phyloP scores from a whole-genome alignment of 64 coral and sea anemone genomes.

The Acropora tenuis region DNA sequence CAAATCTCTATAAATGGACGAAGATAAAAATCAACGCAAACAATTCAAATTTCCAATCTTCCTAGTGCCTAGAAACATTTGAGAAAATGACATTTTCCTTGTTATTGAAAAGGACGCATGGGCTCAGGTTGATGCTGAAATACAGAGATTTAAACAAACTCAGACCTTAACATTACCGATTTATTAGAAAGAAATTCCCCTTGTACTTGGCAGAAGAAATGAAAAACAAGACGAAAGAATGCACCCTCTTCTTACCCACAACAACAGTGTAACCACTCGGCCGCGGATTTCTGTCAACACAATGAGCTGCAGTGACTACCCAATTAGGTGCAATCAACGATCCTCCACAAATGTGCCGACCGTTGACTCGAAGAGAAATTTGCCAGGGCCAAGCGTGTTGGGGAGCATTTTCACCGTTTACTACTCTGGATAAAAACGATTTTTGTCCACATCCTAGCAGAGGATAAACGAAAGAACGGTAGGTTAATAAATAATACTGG shows the following conservation, averaged over 20 bases:
- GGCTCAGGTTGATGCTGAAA: too few species aligned
- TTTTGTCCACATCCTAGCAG: constrained; percentile 1
- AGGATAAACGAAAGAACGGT: too few species aligned
- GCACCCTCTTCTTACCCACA: neutral
- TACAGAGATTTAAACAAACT: too few species aligned
- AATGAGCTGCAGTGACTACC: constrained; percentile 63
- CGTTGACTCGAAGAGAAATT: constrained; percentile 47
- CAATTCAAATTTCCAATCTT: too few species aligned
- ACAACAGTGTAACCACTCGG: constrained; percentile 21
- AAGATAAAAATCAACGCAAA: too few species aligned
- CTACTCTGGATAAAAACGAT: constrained; percentile 32
- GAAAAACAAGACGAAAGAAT: neutral
- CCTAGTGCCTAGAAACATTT: too few species aligned
- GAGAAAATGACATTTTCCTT: too few species aligned
- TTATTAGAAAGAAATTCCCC: too few species aligned
- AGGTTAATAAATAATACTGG: too few species aligned
- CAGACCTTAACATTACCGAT: too few species aligned
- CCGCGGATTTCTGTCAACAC: constrained; percentile 34
- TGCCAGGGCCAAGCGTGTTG: constrained; percentile 81
- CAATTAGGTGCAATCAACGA: constrained; percentile 9
- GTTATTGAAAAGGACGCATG: too few species aligned
- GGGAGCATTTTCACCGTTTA: constrained; percentile 69
- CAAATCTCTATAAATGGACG: too few species aligned
- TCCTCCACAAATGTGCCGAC: constrained; percentile 51
- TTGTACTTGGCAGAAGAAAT: neutral